phyloP scores from a whole-genome alignment of 2,888 invertebrate genomes.

The Prosapia bicincta region DNA sequence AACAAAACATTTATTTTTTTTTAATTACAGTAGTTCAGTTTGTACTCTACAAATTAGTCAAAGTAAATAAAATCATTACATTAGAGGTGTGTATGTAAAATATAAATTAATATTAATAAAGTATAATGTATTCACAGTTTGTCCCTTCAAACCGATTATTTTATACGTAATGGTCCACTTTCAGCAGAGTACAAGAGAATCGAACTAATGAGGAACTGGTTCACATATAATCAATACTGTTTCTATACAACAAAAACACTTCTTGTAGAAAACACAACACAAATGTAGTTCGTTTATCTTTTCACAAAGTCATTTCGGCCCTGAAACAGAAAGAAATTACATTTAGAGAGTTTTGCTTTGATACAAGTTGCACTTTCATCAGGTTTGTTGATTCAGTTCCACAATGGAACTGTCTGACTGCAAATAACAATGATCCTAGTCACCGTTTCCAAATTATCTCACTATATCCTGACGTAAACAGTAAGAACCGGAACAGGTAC shows the following conservation, averaged over 20 bases:
- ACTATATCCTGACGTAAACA: not conserved
- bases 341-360: not conserved
- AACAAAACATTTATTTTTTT: slow-evolving; percentile 21
- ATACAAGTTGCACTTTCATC: not conserved
- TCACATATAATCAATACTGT: slow-evolving; percentile 20
- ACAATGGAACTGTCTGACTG: too few species aligned
- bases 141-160: slow-evolving; percentile 12
- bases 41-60: slow-evolving; percentile 28
- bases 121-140: slow-evolving; percentile 23
- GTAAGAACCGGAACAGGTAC: not conserved
- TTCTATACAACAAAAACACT: slow-evolving; percentile 9
- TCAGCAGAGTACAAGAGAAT: slow-evolving; percentile 23
- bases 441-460: not conserved
- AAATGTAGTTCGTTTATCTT: not conserved
- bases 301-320: slow-evolving; percentile 23
- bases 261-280: slow-evolving; percentile 11
- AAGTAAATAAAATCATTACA: slow-evolving; percentile 26
- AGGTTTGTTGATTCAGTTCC: not conserved
- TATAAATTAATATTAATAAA: slow-evolving; percentile 27
- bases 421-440: not conserved
- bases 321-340: slow-evolving; percentile 7
- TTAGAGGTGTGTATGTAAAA: slow-evolving; percentile 22
- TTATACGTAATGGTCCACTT: slow-evolving; percentile 22
- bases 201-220: not conserved
- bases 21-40: slow-evolving; percentile 26